Base-by-base conservation (phyloP, 2,113 vertebrate genomes). In the Picathartes gymnocephalus region DNA sequence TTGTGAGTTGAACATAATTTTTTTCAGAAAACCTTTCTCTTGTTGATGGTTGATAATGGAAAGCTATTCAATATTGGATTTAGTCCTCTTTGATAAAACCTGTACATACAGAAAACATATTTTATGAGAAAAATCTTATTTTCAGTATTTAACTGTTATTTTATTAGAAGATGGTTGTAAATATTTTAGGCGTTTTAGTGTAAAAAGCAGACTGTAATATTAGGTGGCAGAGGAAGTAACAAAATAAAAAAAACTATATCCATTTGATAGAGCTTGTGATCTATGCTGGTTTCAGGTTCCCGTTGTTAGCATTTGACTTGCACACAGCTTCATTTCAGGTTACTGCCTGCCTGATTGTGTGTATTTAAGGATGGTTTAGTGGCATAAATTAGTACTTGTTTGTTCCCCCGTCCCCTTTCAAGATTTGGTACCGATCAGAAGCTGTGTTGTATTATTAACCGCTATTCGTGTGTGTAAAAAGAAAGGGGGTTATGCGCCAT, bases 121-220 rank as follows among this genome's bases (percentile, higher is more conserved):
- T 98, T 98, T 98, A 98, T 97, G 97, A 97, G 96, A 97, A 93
- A 97, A 97, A 97, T 85, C 96, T 98, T 98, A 98, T 98, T 98
- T 98, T 98, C 97, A 97, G 53, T 98, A 98, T 98, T 98, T 98
- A 98, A 98, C 97, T 98, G 97, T 97, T 98, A 97, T 98, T 98
- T 98, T 98, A 97, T 98, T 98, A 98, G 97, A 98, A 97, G 97
- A 98, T 95, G 97, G 98, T 96, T 98, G 96, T 98, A 98, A 96
- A 98, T 98, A 98, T 98, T 98, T 98, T 98, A 98, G 97, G 97
- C 83, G 69, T 96, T 96, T 95, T 95, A 98, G 97, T 97, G 97
- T 98, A 98, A 98, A 98, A 97, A 97, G 95, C 97, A 4, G 86
- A 95, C 80, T 94, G 98, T 98, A 98, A 97, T 97, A 98, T 96